These are phyloP conservation scores for Antigone vipio DNA, from an alignment of 2,113 vertebrate genomes.

Conservation along the genomic window DNA sequence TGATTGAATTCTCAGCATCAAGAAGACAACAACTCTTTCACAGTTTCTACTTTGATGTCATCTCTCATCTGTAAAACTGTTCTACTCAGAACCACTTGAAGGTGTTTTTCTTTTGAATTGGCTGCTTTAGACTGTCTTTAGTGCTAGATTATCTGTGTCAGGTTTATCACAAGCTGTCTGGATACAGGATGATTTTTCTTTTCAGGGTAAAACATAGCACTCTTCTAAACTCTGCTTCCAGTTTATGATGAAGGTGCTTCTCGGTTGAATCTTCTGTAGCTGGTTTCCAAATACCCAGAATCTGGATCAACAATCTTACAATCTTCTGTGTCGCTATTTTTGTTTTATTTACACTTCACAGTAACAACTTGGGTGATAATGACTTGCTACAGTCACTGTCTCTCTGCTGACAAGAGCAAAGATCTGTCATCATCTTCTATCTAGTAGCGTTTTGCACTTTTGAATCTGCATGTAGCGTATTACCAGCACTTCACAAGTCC, in stretches of 20 bases:
- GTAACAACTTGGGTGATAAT: conserved; percentile 68
- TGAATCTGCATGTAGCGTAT: conserved; percentile 40
- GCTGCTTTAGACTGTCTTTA: conserved; percentile 59
- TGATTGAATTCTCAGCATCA: conserved; percentile 64
- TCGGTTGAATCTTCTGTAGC: conserved; percentile 3
- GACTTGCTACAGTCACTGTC: conserved; percentile 63
- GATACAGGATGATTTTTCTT: conserved; percentile 43
- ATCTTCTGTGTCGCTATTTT: conserved; percentile 41
- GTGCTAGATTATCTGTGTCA: conserved; percentile 59
- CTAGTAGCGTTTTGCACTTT: conserved; percentile 57
- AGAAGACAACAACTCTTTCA: conserved; percentile 67
- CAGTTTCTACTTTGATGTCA: conserved; percentile 70
- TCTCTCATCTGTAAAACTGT: conserved; percentile 67
- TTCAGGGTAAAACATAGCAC: conserved; percentile 20
- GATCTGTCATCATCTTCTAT: conserved; percentile 61
- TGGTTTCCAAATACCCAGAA: conserved; percentile 50
- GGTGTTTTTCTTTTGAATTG: conserved; percentile 68
- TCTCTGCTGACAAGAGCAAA: conserved; percentile 68
- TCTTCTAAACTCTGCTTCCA: conserved; percentile 33
- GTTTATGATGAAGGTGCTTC: conserved; percentile 37
- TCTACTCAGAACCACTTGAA: conserved; percentile 62
- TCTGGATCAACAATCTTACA: conserved; percentile 56
- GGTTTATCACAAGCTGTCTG: conserved; percentile 66
- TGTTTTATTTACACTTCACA: conserved; percentile 68
- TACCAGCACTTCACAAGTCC: conserved; percentile 30